These are phyloP conservation scores for Scortum barcoo DNA, from an alignment of 2,113 vertebrate genomes.

Conservation along the genomic window DNA sequence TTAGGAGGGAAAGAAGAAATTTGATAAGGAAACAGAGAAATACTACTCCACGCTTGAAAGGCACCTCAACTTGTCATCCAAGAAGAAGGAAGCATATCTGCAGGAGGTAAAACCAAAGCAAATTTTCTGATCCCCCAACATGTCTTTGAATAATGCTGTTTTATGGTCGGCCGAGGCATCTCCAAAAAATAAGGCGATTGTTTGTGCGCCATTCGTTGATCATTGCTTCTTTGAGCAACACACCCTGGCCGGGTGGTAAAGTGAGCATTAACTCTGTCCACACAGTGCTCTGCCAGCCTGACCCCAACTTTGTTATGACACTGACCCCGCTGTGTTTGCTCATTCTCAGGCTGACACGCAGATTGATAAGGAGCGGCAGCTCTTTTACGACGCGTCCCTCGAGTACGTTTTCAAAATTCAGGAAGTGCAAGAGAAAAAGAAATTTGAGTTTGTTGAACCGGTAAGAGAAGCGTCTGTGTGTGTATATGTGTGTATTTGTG, in stretches of 20 bases:
- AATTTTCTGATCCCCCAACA: slow-evolving; percentile 27
- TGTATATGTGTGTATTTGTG: slow-evolving; percentile 1
- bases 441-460: slow-evolving; percentile 99
- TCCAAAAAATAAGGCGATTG: slow-evolving; percentile 16
- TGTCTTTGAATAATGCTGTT: slow-evolving; percentile 60
- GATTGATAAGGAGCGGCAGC: slow-evolving; percentile 95
- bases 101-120: slow-evolving; percentile 89
- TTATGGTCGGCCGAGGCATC: slow-evolving; percentile 32
- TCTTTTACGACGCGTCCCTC: slow-evolving; percentile 96
- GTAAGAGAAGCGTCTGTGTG: slow-evolving; percentile 80
- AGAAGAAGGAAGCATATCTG: slow-evolving; percentile 95
- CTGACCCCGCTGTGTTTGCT: slow-evolving; percentile 51
- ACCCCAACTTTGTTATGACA: slow-evolving; percentile 16
- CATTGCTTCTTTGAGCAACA: slow-evolving; percentile 8
- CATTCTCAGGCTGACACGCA: slow-evolving; percentile 91
- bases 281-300: slow-evolving; percentile 3
- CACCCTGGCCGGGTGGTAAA: slow-evolving; percentile 22
- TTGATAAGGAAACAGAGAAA: slow-evolving; percentile 96
- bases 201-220: slow-evolving; percentile 16
- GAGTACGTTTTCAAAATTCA: slow-evolving; percentile 99
- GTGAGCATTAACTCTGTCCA: slow-evolving; percentile 43
- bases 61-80: slow-evolving; percentile 94
- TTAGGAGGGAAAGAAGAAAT: slow-evolving; percentile 97
- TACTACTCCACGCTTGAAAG: slow-evolving; percentile 96
- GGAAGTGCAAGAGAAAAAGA: slow-evolving; percentile 99